A percentile compares a stretch with the other conserved stretches of the same genome.
Evolutionary conservation across 2,113 vertebrate genomes (phyloP).

Genomic region (Rousettus leschenaultii): DNA sequence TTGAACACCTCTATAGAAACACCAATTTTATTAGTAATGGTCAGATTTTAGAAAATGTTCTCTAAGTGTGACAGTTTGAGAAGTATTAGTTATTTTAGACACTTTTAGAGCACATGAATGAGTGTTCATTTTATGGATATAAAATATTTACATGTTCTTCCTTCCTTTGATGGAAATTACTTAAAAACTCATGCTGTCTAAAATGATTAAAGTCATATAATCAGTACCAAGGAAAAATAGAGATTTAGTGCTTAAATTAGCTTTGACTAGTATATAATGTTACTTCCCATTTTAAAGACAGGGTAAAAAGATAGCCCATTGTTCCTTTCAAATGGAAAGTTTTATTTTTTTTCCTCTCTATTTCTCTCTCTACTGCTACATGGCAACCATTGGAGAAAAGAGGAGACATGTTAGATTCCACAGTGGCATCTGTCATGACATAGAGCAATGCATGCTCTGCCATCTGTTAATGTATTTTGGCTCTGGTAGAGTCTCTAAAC

Average conservation of each 20-base stretch:
- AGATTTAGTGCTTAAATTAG: slow-evolving; percentile 14
- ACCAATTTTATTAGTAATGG: background rate
- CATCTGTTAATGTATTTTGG: background rate
- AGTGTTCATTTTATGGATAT: slow-evolving; percentile 31
- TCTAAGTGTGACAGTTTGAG: background rate
- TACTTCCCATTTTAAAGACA: background rate
- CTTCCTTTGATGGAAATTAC: slow-evolving; percentile 23
- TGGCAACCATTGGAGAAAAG: background rate
- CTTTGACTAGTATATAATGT: background rate
- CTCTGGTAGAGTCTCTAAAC: background rate
- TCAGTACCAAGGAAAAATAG: background rate
- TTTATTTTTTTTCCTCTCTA: background rate
- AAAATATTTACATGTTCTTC: slow-evolving; percentile 45
- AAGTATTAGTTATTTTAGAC: slow-evolving; percentile 45
- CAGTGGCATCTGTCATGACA: background rate
- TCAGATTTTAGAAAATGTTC: slow-evolving; percentile 40
- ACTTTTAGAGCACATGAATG: background rate
- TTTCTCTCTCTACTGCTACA: background rate
- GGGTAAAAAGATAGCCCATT: background rate
- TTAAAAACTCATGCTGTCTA: background rate
- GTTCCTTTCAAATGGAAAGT: background rate
- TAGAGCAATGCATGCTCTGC: background rate
- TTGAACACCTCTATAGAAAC: slow-evolving; percentile 9
- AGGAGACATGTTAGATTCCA: background rate
- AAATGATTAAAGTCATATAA: slow-evolving; percentile 38